Conservation (phyloP, 2,888 invertebrate species). For the Colletes collaris region DNA sequence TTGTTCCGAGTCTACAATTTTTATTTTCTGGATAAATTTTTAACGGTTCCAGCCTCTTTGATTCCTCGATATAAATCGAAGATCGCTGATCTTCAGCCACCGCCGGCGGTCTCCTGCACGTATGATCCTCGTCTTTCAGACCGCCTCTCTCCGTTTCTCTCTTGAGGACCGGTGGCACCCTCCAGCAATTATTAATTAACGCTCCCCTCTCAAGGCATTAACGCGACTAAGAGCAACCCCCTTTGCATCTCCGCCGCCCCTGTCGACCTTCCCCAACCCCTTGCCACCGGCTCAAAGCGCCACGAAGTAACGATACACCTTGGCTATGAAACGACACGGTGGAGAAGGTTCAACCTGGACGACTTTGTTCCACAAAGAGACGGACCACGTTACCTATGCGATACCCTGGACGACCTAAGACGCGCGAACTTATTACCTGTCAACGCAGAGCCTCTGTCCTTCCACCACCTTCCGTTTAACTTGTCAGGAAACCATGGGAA, state of each 20-base stretch:
- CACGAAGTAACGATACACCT: slow-evolving; percentile 81
- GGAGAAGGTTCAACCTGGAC: slow-evolving; percentile 69
- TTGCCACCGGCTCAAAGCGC: slow-evolving; percentile 77
- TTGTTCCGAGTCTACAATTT: too few relatives aligned
- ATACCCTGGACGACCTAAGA: slow-evolving; percentile 62
- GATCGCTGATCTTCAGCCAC: slow-evolving; percentile 57
- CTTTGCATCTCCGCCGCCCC: slow-evolving; percentile 62
- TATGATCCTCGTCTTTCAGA: slow-evolving; percentile 54
- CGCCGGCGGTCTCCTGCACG: slow-evolving; percentile 41
- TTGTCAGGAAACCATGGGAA: too few relatives aligned
- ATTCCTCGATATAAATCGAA: background rate
- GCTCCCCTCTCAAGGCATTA: slow-evolving; percentile 82
- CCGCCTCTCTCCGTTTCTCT: slow-evolving; percentile 33
- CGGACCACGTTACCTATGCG: slow-evolving; percentile 54
- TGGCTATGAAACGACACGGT: slow-evolving; percentile 65
- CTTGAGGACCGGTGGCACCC: slow-evolving; percentile 71
- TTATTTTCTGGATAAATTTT: too few relatives aligned
- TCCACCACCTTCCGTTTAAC: background rate
- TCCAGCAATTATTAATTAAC: slow-evolving; percentile 83
- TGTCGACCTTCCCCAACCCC: slow-evolving; percentile 67
- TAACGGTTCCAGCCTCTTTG: background rate
- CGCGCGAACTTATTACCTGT: slow-evolving; percentile 52
- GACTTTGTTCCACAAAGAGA: slow-evolving; percentile 75
- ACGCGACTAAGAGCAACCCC: slow-evolving; percentile 80
- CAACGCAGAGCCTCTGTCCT: slow-evolving; percentile 18